Evolutionary conservation across 2,797 vertebrate genomes (phyloP), one percentile per base, ranked within the genome.

Genomic region (Micromesistius poutassou): DNA sequence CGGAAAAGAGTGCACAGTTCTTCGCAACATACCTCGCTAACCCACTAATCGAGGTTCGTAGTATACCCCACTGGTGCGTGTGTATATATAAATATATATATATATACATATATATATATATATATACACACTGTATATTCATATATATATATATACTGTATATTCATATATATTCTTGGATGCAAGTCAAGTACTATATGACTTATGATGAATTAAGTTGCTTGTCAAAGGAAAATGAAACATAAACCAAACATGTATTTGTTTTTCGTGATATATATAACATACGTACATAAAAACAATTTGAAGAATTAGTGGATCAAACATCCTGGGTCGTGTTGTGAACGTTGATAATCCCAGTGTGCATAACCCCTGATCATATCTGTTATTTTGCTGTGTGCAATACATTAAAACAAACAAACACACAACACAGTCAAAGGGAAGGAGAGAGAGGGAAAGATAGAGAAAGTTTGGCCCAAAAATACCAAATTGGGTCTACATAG

Each of bases 381-480:
- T 25, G 62, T 28, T 66, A 66, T 10, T 28, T 25, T 25, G n/a
- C 25, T 66, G 2, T 25, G 22, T n/a, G 50, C 50, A 25, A 66
- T 66, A 66, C 62, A 62, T n/a, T 66, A 66, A 71, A 4, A 71
- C 70, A 71, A 30, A 31, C 4, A 71, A 35, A 73, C n/a, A 78
- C 22, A 55, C 31, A 25, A 25, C 30, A 14, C 33, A 73, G 74
- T 33, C 74, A 77, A 4, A 40, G 8, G 46, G 46, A 22, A 14
- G 14, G 16, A 55, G 19, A 55, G 14, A 6, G 16, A 5, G n/a
- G 55, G 22, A 66, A 10, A 28, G 9, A 28, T 28, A 66, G 62
- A 66, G n/a, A 22, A 66, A 66, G 55, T 62, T 62, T n/a, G 55
- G 22, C 55, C 55, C 55, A n/a, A 66, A 28, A 28, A 66, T 28